Evolutionary conservation across 1,140 invertebrate species (phyloP).

Genomic region (Anadara kagoshimensis): DNA sequence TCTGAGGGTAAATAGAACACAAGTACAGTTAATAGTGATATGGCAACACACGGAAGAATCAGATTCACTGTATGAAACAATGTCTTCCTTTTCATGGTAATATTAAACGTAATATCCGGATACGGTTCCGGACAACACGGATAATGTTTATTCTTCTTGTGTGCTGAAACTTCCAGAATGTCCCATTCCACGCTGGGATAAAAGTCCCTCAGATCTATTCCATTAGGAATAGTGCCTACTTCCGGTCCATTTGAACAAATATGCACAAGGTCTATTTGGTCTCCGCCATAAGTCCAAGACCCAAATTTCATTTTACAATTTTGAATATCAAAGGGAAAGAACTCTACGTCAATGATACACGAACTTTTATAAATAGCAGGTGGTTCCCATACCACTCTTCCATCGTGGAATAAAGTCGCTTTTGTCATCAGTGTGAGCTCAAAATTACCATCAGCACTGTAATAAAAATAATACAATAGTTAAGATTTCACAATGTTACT

Average conservation of each 20-base stretch:
- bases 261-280: constrained; percentile 82
- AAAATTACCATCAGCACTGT: constrained; percentile 78
- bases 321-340: constrained; percentile 92
- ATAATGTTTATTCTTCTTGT: constrained; percentile 68
- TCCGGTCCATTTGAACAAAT: constrained; percentile 45
- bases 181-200: constrained; percentile 96
- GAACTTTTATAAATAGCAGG: constrained; percentile 99
- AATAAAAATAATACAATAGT: constrained; percentile 40
- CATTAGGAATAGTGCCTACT: constrained; percentile 54
- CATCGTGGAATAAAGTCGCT: constrained; percentile 79
- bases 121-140: constrained; percentile 67
- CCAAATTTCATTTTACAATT: constrained; percentile 91
- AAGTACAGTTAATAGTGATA: constrained; percentile 95
- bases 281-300: constrained; percentile 89
- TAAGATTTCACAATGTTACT: no score
- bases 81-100: constrained; percentile 71
- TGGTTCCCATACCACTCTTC: constrained; percentile 97
- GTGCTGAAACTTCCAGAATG: constrained; percentile 80
- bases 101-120: constrained; percentile 71
- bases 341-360: constrained; percentile 96
- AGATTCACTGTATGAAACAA: constrained; percentile 74
- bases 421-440: constrained; percentile 78
- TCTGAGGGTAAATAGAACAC: constrained; percentile 99
- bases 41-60: constrained; percentile 74
- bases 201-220: constrained; percentile 70